Conservation (phyloP, 2,797 vertebrate species). For the Karalla daura region DNA sequence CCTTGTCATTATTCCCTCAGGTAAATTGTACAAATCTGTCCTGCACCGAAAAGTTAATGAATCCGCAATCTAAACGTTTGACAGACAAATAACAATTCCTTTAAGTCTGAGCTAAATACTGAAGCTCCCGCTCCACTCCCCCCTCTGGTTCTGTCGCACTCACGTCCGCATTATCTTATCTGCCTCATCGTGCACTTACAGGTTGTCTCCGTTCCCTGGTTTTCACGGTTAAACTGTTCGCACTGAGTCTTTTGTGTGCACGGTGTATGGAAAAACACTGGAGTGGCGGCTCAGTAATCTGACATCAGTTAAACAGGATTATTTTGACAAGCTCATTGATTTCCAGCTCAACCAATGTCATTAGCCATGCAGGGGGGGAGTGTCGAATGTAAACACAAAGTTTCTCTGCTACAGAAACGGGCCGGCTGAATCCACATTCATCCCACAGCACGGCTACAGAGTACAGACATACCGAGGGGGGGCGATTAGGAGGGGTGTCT, state of each 20-base stretch:
- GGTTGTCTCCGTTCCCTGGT: background rate
- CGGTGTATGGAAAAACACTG: background rate
- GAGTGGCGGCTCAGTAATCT: background rate
- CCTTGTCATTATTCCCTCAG: constrained; percentile 2
- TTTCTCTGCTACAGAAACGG: background rate
- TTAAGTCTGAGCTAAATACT: background rate
- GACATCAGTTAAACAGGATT: background rate
- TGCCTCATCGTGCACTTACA: background rate
- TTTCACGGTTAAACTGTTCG: background rate
- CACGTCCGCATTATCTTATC: constrained; percentile 3
- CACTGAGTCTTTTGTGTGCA: background rate
- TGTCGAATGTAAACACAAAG: background rate
- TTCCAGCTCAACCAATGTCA: background rate
- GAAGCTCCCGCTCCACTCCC: background rate
- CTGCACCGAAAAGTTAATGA: background rate
- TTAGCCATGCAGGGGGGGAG: background rate
- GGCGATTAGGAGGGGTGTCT: constrained; percentile 15
- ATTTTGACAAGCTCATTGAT: background rate
- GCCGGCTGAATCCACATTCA: background rate
- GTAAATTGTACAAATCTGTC: background rate
- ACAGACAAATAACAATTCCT: background rate
- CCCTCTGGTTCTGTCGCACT: constrained; percentile 4
- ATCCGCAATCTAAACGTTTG: background rate
- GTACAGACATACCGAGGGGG: constrained; percentile 14
- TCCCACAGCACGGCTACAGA: background rate